These are phyloP conservation scores for Gonioctena quinquepunctata DNA, from an alignment of 1,140 invertebrate genomes.

Conservation along the genomic window DNA sequence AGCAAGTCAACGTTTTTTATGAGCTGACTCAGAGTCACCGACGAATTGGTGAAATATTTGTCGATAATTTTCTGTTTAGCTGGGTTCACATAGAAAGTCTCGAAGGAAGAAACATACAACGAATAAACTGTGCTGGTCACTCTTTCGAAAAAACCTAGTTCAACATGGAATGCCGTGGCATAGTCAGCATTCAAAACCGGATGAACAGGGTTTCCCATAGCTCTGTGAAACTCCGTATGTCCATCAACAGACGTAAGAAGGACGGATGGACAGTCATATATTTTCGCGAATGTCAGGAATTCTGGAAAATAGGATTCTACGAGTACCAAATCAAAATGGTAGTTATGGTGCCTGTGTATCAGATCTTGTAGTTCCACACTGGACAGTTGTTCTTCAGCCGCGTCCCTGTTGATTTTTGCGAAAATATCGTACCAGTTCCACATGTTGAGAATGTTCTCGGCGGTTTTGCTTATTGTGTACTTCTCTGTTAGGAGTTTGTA, in stretches of 20 bases:
- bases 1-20: slow-evolving; percentile 9
- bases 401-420: neutral
- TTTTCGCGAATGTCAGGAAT: neutral
- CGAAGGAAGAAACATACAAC: neutral
- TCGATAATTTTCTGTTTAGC: neutral
- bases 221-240: neutral
- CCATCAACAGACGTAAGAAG: slow-evolving; percentile 3
- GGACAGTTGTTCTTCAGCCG: neutral
- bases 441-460: neutral
- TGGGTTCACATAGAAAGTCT: neutral
- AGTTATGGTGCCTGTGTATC: neutral
- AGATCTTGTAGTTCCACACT: neutral
- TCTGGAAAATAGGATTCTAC: slow-evolving; percentile 8
- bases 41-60: slow-evolving; percentile 18
- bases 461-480: neutral
- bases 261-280: slow-evolving; percentile 16
- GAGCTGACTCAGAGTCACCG: neutral
- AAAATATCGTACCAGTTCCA: neutral
- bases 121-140: neutral
- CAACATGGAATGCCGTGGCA: neutral
- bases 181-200: slow-evolving; percentile 11
- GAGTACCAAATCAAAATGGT: slow-evolving; percentile 24
- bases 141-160: slow-evolving; percentile 12
- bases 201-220: slow-evolving; percentile 23
- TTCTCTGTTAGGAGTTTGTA: slow-evolving; percentile 23